Percentiles rank a stretch among this genome's conserved stretches.
These are phyloP conservation scores for Amphiprion ocellaris DNA, from an alignment of 2,113 vertebrate species.

Conservation along the genomic window DNA sequence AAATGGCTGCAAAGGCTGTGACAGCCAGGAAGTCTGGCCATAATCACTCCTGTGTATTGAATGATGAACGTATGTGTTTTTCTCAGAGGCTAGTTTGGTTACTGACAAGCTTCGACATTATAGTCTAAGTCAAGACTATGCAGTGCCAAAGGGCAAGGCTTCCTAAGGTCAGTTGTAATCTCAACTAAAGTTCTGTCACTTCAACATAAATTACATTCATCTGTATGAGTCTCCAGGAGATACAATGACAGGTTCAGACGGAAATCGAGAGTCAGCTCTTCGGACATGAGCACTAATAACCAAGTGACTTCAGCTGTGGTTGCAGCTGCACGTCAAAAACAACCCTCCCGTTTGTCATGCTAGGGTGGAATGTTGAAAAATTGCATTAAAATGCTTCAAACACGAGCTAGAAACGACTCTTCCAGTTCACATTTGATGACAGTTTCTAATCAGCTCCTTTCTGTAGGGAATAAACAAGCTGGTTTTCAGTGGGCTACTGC, in stretches of 20 bases:
- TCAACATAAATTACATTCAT: no score
- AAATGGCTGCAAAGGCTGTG: no score
- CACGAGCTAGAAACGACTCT: not conserved
- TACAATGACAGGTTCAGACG: not conserved
- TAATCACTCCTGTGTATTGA: no score
- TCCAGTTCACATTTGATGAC: not conserved
- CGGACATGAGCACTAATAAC: conserved; percentile 37
- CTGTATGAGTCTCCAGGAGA: not conserved
- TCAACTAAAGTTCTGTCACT: no score
- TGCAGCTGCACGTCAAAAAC: conserved; percentile 26
- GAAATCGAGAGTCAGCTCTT: not conserved
- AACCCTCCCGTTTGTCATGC: not conserved
- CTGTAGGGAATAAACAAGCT: not conserved
- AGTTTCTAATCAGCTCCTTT: not conserved
- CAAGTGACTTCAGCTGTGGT: conserved; percentile 24
- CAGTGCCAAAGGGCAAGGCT: not conserved
- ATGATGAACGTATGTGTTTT: not conserved
- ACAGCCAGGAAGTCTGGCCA: no score
- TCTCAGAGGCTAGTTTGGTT: not conserved
- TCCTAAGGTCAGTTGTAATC: no score
- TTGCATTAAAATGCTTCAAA: not conserved
- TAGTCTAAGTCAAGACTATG: not conserved
- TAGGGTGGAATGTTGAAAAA: not conserved
- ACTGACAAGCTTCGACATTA: not conserved
- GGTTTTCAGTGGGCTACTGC: not conserved